These are phyloP conservation scores for Tor tambroides DNA, from an alignment of 2,113 vertebrate genomes.

Conservation along the genomic window DNA sequence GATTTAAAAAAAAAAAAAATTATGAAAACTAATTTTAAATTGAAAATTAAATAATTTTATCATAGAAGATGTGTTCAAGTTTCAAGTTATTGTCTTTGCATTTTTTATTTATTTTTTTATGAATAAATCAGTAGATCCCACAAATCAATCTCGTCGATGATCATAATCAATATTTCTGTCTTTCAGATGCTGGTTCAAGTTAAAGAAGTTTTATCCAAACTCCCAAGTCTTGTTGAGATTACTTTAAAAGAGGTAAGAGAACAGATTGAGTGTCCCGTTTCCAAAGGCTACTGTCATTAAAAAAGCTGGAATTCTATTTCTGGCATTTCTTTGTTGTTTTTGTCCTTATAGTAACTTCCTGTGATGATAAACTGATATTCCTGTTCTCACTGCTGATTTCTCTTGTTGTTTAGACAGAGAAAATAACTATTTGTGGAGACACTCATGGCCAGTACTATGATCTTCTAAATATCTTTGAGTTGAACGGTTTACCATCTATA, in stretches of 20 bases:
- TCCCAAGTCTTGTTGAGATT: conserved; percentile 90
- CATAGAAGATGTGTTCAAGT: too few species aligned
- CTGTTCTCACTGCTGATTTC: conserved; percentile 48
- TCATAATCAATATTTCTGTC: neutral
- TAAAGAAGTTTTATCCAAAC: conserved; percentile 91
- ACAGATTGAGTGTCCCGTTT: neutral
- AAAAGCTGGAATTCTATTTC: too few species aligned
- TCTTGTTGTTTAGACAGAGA: conserved; percentile 82
- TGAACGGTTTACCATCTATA: conserved; percentile 90
- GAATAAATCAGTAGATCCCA: neutral
- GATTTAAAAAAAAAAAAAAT: too few species aligned
- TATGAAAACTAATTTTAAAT: too few species aligned
- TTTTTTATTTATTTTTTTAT: too few species aligned
- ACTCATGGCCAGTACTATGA: conserved; percentile 95
- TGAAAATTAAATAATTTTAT: too few species aligned
- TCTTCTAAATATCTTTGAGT: conserved; percentile 91
- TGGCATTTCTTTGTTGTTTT: neutral
- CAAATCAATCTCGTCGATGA: neutral
- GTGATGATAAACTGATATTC: neutral
- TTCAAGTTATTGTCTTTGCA: too few species aligned
- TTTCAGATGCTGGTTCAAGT: conserved; percentile 90
- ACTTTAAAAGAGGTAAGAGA: conserved; percentile 86
- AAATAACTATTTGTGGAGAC: conserved; percentile 94
- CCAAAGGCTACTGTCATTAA: too few species aligned
- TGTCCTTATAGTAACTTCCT: too few species aligned